Percentiles rank a stretch among this genome's conserved stretches.
These are phyloP conservation scores for Crenuchus spilurus DNA, from an alignment of 2,797 vertebrate species.

Conservation along the genomic window DNA sequence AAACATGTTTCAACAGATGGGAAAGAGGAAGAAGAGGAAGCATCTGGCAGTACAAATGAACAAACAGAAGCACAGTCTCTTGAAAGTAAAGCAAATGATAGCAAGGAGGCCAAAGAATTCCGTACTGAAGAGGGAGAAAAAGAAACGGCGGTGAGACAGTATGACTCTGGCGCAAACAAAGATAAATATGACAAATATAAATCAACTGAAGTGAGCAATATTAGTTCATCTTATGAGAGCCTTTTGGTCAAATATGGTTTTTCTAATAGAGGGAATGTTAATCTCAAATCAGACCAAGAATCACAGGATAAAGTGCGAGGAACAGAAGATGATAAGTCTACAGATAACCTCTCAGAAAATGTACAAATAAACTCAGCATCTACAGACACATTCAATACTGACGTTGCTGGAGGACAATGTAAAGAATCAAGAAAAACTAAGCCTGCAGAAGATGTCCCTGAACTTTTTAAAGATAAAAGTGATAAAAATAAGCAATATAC, in stretches of 20 bases:
- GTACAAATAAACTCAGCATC: conserved; percentile 1
- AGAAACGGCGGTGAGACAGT: conserved; percentile 19
- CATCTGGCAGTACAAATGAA: conserved; percentile 19
- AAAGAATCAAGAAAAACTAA: conserved; percentile 17
- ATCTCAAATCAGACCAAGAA: conserved; percentile 28
- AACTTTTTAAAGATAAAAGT: conserved; percentile 10
- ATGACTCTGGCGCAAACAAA: background rate
- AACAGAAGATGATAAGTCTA: conserved; percentile 32
- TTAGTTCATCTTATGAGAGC: conserved; percentile 48
- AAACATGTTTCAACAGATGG: conserved; percentile 17
- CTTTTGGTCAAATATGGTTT: conserved; percentile 53
- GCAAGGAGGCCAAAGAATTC: conserved; percentile 16
- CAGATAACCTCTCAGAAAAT: background rate
- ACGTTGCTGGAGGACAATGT: conserved; percentile 1
- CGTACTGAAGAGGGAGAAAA: conserved; percentile 13
- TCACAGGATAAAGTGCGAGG: conserved; percentile 10
- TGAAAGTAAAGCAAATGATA: conserved; percentile 17
- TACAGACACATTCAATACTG: conserved; percentile 1
- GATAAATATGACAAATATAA: conserved; percentile 27
- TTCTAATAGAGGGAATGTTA: conserved; percentile 14
- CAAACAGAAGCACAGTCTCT: background rate
- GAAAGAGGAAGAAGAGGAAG: conserved; percentile 28
- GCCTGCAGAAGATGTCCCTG: background rate
- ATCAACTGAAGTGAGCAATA: conserved; percentile 29
- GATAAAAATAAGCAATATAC: conserved; percentile 8